Percentiles rank a stretch among this genome's conserved stretches.
Conservation (phyloP, 2,113 vertebrate species). For the Erpornis zantholeuca region DNA sequence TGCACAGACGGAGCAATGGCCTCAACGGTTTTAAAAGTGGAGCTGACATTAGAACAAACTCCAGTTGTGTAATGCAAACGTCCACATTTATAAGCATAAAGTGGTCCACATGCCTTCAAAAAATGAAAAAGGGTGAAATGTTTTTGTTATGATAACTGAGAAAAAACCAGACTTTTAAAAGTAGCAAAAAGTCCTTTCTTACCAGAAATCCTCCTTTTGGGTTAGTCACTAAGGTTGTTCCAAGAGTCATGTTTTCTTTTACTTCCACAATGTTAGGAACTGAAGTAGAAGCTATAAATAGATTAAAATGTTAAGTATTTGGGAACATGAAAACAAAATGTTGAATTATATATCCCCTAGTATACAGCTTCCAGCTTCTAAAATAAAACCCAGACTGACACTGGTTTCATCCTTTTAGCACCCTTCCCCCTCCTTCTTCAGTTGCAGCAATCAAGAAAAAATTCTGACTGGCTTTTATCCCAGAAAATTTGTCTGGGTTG, state of each 20-base stretch:
- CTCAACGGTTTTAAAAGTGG: slow-evolving; percentile 86
- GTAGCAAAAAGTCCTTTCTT: slow-evolving; percentile 54
- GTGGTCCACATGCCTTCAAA: slow-evolving; percentile 91
- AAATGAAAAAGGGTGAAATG: slow-evolving; percentile 9
- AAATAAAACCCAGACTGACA: slow-evolving; percentile 37
- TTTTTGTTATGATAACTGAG: background rate
- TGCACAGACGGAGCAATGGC: slow-evolving; percentile 84
- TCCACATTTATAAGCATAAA: slow-evolving; percentile 95
- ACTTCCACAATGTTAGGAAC: slow-evolving; percentile 89
- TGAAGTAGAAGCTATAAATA: slow-evolving; percentile 81
- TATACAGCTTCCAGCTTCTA: slow-evolving; percentile 30
- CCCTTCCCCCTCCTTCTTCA: slow-evolving; percentile 26
- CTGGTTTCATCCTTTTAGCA: slow-evolving; percentile 25
- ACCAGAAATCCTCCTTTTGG: slow-evolving; percentile 97
- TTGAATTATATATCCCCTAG: slow-evolving; percentile 32
- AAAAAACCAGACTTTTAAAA: background rate
- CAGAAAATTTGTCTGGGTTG: slow-evolving; percentile 64
- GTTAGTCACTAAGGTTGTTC: slow-evolving; percentile 92
- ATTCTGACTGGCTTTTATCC: slow-evolving; percentile 52
- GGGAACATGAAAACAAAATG: slow-evolving; percentile 45
- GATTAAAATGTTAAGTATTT: slow-evolving; percentile 54
- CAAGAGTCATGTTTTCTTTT: slow-evolving; percentile 99
- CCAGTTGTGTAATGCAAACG: slow-evolving; percentile 91
- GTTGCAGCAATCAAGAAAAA: slow-evolving; percentile 20
- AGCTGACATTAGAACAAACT: slow-evolving; percentile 92